Percentiles rank a stretch among this genome's conserved stretches.
These are phyloP conservation scores for Florisuga fusca DNA, from an alignment of 2,797 vertebrate genomes.

Conservation along the genomic window DNA sequence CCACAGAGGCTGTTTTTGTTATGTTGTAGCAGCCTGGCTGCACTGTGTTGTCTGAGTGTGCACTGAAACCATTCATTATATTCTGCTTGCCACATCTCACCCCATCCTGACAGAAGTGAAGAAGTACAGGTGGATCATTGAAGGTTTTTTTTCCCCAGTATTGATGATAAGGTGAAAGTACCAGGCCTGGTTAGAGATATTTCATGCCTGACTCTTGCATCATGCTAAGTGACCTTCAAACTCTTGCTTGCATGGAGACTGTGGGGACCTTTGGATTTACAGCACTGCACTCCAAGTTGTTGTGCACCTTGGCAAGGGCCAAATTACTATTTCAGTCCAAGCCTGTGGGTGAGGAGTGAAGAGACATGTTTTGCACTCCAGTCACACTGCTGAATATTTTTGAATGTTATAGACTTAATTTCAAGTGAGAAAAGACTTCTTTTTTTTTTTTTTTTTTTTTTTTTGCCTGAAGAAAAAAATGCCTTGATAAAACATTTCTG, in stretches of 20 bases:
- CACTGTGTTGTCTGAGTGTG: not conserved
- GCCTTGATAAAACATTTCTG: not conserved
- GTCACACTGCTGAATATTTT: slow-evolving; percentile 18
- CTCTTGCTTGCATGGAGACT: slow-evolving; percentile 11
- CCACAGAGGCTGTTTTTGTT: slow-evolving; percentile 29
- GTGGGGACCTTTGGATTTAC: slow-evolving; percentile 47
- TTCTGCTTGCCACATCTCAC: not conserved
- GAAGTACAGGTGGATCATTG: not conserved
- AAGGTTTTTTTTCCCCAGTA: not conserved
- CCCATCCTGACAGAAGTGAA: not conserved
- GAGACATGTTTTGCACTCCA: slow-evolving; percentile 44
- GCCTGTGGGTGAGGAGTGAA: slow-evolving; percentile 37
- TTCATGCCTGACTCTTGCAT: slow-evolving; percentile 33
- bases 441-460: not conserved
- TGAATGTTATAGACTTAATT: slow-evolving; percentile 1
- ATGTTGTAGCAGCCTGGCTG: not conserved
- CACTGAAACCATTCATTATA: not conserved
- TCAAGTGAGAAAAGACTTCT: not conserved
- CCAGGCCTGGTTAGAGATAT: slow-evolving; percentile 4
- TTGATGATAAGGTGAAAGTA: not conserved
- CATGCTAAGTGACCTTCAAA: slow-evolving; percentile 52
- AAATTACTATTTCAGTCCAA: slow-evolving; percentile 51
- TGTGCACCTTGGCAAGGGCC: slow-evolving; percentile 69
- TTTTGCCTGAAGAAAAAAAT: not conserved
- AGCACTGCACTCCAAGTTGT: not conserved